Evolutionary conservation across 1,140 invertebrate species (phyloP).

Genomic region (Zaprionus davidi): DNA sequence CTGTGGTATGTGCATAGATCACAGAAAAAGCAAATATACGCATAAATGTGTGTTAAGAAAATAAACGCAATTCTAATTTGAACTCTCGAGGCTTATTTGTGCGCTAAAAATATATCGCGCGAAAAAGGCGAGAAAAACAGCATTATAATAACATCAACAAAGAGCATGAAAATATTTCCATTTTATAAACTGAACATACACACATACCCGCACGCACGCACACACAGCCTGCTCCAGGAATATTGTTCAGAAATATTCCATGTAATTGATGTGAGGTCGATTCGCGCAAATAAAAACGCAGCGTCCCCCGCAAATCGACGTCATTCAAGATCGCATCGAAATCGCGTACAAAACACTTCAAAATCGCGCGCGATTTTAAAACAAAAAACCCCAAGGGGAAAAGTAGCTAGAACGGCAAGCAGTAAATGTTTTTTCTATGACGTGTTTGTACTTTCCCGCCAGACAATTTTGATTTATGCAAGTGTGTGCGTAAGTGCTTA

Average conservation of each 20-base stretch:
- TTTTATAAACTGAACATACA: conserved; percentile 52
- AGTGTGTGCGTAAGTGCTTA: conserved; percentile 11
- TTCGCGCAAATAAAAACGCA: conserved; percentile 22
- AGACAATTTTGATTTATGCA: conserved; percentile 37
- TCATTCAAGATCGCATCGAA: conserved; percentile 31
- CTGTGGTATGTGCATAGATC: background rate
- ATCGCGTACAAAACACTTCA: conserved; percentile 46
- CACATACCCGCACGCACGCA: conserved; percentile 14
- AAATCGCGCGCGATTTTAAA: conserved; percentile 43
- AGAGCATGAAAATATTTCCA: conserved; percentile 54
- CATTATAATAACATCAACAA: conserved; percentile 25
- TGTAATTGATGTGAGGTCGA: conserved; percentile 32
- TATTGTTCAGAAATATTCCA: conserved; percentile 39
- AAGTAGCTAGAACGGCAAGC: background rate
- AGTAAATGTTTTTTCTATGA: conserved; percentile 36
- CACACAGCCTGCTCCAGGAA: background rate
- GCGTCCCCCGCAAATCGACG: conserved; percentile 21
- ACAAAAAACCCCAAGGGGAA: conserved; percentile 16
- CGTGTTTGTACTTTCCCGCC: conserved; percentile 52
- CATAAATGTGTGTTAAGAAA: conserved; percentile 41
- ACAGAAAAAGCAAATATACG: conserved; percentile 6
- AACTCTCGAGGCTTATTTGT: conserved; percentile 47
- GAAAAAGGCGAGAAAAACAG: conserved; percentile 36
- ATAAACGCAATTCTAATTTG: conserved; percentile 51
- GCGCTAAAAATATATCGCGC: conserved; percentile 60